Evolutionary conservation across 2,797 vertebrate genomes (phyloP).

Genomic region (Sphaeramia orbicularis): DNA sequence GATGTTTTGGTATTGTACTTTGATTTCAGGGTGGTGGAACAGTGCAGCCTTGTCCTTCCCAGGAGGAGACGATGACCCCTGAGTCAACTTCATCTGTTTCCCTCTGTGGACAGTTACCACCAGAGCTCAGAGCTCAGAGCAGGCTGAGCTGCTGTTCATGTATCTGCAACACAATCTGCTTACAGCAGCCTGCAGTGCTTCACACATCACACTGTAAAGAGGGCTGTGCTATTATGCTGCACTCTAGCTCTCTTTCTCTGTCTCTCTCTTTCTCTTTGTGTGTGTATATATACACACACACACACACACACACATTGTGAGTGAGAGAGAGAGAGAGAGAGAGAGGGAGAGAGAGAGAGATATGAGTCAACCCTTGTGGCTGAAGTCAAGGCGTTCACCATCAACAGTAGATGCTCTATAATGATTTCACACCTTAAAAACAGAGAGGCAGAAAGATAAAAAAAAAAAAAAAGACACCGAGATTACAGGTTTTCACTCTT

Average conservation of each 20-base stretch:
- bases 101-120: constrained; percentile 39
- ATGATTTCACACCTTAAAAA: constrained; percentile 25
- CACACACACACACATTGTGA: no score
- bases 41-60: constrained; percentile 42
- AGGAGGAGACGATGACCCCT: constrained; percentile 54
- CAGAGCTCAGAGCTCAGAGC: constrained; percentile 37
- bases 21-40: constrained; percentile 41
- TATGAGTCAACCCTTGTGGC: constrained; percentile 21
- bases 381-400: constrained; percentile 27
- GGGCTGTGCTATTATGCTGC: constrained; percentile 3
- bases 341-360: not conserved
- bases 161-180: constrained; percentile 54
- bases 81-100: constrained; percentile 69
- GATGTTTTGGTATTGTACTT: constrained; percentile 27
- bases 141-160: constrained; percentile 42
- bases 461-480: not conserved
- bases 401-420: constrained; percentile 38
- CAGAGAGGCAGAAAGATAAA: not conserved
- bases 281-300: no score
- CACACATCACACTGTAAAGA: constrained; percentile 34
- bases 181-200: constrained; percentile 15
- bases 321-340: constrained; percentile 39
- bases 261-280: no score
- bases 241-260: no score
- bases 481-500: constrained; percentile 42